These are phyloP conservation scores for Rhaphigaster nebulosa DNA, from an alignment of 2,888 invertebrate genomes.

Conservation along the genomic window DNA sequence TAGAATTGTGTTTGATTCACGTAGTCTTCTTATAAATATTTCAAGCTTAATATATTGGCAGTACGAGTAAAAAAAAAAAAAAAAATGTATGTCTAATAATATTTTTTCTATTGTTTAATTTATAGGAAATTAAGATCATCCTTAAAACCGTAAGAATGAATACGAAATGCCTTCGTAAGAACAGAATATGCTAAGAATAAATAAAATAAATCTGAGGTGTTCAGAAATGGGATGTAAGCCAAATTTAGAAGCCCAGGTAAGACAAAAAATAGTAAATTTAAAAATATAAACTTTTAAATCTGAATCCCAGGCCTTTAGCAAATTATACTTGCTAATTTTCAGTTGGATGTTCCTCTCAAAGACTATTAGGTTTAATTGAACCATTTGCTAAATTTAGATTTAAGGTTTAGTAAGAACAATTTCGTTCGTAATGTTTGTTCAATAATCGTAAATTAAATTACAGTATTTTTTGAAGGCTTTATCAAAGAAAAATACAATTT, in stretches of 20 bases:
- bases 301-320: neutral
- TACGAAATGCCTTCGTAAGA: neutral
- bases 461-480: no score
- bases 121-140: no score
- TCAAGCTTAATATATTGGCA: neutral
- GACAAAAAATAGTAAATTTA: slow-evolving; percentile 3
- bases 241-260: neutral
- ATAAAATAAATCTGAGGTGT: neutral
- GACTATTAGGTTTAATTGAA: neutral
- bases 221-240: neutral
- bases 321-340: neutral
- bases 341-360: neutral
- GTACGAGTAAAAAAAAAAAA: no score
- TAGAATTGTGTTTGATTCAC: neutral
- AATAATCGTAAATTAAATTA: no score
- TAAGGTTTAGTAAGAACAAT: neutral
- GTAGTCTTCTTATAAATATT: neutral
- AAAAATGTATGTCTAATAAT: no score
- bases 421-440: no score
- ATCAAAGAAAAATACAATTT: no score
- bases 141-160: neutral
- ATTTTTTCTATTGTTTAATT: no score
- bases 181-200: neutral
- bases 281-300: neutral
- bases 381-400: neutral